These are phyloP conservation scores for Aphaenogaster rudis DNA, from an alignment of 1,140 invertebrate species.

Conservation along the genomic window DNA sequence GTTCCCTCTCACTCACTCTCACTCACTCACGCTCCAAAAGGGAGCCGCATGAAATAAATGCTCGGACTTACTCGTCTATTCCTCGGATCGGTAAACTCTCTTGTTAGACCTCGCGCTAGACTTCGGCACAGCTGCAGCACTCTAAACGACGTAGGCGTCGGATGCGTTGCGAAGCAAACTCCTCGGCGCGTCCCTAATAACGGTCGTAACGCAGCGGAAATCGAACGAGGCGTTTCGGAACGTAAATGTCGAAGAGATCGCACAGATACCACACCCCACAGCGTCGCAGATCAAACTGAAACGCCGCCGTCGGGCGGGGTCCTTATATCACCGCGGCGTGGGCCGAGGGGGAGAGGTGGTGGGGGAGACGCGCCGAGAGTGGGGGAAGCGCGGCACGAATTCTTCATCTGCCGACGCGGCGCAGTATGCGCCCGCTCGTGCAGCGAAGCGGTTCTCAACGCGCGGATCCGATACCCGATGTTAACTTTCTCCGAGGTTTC, in stretches of 20 bases:
- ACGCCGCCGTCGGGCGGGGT: slow-evolving; percentile 35
- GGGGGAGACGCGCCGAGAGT: background rate
- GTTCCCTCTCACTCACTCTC: slow-evolving; percentile 18
- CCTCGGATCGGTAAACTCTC: slow-evolving; percentile 3
- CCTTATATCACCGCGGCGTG: slow-evolving; percentile 73
- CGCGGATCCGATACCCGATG: background rate
- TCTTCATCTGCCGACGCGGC: slow-evolving; percentile 59
- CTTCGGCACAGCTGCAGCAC: slow-evolving; percentile 31
- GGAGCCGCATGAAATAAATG: background rate
- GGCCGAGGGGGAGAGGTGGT: slow-evolving; percentile 35
- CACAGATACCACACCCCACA: background rate
- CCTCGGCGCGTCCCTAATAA: slow-evolving; percentile 38
- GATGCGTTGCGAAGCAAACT: background rate
- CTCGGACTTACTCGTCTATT: slow-evolving; percentile 44
- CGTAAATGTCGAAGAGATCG: background rate
- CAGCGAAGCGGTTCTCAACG: background rate
- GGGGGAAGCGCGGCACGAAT: slow-evolving; percentile 50
- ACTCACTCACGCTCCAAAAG: background rate
- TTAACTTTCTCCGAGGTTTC: background rate
- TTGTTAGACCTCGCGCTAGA: background rate
- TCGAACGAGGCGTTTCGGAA: slow-evolving; percentile 2
- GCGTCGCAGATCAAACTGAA: slow-evolving; percentile 70
- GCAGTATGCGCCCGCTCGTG: slow-evolving; percentile 25
- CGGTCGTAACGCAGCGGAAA: slow-evolving; percentile 46
- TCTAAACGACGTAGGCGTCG: slow-evolving; percentile 16